A percentile compares a stretch with the other conserved stretches of the same genome.
phyloP scores from a whole-genome alignment of 2,797 vertebrate species.

The Periparus ater region DNA sequence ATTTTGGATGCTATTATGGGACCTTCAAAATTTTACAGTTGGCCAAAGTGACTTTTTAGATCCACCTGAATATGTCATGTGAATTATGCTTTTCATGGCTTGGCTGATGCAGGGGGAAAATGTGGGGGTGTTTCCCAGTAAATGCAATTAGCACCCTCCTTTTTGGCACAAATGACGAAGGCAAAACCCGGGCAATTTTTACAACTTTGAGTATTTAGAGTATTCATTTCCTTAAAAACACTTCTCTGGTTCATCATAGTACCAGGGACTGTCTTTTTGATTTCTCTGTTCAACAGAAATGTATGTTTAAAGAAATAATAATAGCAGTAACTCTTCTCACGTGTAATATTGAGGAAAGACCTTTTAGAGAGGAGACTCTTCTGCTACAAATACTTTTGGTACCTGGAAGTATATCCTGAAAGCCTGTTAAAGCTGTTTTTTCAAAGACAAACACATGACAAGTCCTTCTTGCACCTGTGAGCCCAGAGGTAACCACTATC shows the following conservation, averaged over 20 bases:
- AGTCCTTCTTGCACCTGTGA: background rate
- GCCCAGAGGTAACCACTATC: background rate
- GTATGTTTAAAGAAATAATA: background rate
- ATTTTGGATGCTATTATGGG: background rate
- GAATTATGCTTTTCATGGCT: background rate
- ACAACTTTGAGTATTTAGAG: background rate
- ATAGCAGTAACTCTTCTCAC: background rate
- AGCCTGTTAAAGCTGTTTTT: background rate
- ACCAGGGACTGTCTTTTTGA: background rate
- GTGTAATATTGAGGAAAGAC: background rate
- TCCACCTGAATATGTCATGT: background rate
- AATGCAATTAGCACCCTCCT: background rate
- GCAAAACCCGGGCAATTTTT: background rate
- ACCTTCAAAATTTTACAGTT: background rate
- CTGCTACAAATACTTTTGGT: background rate
- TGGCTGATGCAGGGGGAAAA: background rate
- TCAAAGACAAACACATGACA: background rate
- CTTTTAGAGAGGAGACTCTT: background rate
- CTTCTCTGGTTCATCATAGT: background rate
- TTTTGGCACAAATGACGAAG: background rate
- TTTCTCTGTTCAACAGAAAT: background rate
- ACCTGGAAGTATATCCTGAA: background rate
- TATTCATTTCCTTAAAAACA: background rate
- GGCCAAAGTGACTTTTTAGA: background rate
- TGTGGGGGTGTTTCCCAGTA: background rate